Conservation (phyloP, 2,888 invertebrate genomes). For the Archips crataeganus region DNA sequence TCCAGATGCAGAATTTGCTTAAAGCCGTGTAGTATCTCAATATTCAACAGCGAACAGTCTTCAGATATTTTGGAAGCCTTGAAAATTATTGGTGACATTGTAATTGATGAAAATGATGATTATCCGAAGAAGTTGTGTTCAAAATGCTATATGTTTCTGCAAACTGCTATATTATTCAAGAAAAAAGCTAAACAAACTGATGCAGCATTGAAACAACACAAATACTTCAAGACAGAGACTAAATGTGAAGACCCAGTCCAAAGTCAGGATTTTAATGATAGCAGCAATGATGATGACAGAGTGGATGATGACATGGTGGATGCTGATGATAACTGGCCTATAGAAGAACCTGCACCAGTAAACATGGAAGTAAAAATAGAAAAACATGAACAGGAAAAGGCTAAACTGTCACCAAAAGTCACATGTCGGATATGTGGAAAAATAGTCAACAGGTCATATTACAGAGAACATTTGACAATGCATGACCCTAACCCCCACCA, state of each 20-base stretch:
- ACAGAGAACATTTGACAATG: constrained; percentile 66
- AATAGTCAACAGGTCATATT: constrained; percentile 62
- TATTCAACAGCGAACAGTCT: constrained; percentile 46
- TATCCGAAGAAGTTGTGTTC: constrained; percentile 66
- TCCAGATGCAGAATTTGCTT: constrained; percentile 50
- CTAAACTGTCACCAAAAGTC: constrained; percentile 54
- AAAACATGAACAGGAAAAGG: constrained; percentile 41
- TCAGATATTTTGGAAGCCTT: constrained; percentile 46
- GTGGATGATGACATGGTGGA: constrained; percentile 38
- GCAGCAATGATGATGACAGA: constrained; percentile 15
- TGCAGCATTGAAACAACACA: constrained; percentile 55
- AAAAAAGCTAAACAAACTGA: constrained; percentile 63
- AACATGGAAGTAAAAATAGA: constrained; percentile 43
- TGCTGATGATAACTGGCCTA: constrained; percentile 39
- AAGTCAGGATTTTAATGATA: constrained; percentile 12
- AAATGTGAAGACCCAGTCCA: not conserved
- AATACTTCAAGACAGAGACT: constrained; percentile 25
- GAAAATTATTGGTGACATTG: constrained; percentile 54
- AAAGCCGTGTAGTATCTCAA: constrained; percentile 49
- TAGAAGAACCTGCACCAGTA: constrained; percentile 32
- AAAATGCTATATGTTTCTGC: constrained; percentile 63
- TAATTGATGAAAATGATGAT: constrained; percentile 58
- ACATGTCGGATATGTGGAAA: constrained; percentile 63
- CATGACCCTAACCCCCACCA: constrained; percentile 67
- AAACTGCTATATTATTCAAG: constrained; percentile 63